Conservation (phyloP, 2,888 invertebrate genomes). For the Lathronympha strigana region DNA sequence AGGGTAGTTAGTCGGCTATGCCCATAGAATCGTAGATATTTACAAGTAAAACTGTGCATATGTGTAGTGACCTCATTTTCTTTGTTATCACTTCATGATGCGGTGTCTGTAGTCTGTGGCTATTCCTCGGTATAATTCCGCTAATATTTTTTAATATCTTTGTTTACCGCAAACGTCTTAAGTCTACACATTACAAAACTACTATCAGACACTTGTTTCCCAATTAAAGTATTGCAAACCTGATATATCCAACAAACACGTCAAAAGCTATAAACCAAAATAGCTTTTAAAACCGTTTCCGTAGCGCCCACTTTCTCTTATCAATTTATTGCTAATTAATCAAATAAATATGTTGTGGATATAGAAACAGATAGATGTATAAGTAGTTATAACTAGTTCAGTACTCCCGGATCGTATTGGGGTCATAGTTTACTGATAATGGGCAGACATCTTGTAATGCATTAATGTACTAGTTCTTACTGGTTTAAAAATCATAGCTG, state of each 20-base stretch:
- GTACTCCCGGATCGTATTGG: slow-evolving; percentile 22
- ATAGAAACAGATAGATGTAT: not conserved
- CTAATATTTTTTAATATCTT: not conserved
- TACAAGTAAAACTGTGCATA: no score
- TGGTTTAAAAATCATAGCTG: not conserved
- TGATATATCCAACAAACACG: slow-evolving; percentile 9
- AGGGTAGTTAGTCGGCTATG: no score
- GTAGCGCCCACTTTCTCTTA: slow-evolving; percentile 14
- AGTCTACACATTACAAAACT: slow-evolving; percentile 5
- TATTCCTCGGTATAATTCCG: not conserved
- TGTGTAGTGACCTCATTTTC: no score
- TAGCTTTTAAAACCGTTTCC: not conserved
- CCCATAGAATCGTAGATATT: no score
- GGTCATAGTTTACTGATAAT: slow-evolving; percentile 34
- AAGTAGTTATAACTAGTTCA: slow-evolving; percentile 37
- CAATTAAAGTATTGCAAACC: slow-evolving; percentile 22
- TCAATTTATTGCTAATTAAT: slow-evolving; percentile 18
- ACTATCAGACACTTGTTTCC: slow-evolving; percentile 11
- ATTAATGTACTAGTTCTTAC: slow-evolving; percentile 22
- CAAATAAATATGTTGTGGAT: slow-evolving; percentile 19
- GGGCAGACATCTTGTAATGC: slow-evolving; percentile 31
- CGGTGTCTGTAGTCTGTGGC: no score
- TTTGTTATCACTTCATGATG: no score
- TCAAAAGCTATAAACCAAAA: slow-evolving; percentile 7
- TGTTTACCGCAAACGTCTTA: not conserved